phyloP scores from a whole-genome alignment of 2,888 invertebrate species.

The Dendrolimus pini region DNA sequence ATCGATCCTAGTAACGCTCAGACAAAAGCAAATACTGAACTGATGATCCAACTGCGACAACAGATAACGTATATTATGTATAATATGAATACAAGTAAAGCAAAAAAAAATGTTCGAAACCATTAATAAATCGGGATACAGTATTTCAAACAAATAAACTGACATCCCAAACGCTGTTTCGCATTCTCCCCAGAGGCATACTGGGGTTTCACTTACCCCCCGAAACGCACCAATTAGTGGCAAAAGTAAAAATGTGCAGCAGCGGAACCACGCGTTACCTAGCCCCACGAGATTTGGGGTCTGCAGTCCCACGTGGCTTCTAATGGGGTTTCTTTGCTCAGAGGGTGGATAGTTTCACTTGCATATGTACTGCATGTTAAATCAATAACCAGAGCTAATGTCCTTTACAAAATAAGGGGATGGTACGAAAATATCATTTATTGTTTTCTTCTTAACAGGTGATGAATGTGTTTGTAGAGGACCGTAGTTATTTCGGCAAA shows the following conservation, averaged over 20 bases:
- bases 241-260: constrained; percentile 70
- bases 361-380: constrained; percentile 66
- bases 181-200: constrained; percentile 42
- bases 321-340: constrained; percentile 71
- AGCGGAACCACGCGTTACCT: constrained; percentile 66
- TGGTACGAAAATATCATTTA: background rate
- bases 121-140: constrained; percentile 24
- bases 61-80: too few relatives aligned
- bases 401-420: constrained; percentile 5
- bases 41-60: too few relatives aligned
- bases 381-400: constrained; percentile 36
- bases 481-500: too few relatives aligned
- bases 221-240: constrained; percentile 73
- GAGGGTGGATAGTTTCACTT: constrained; percentile 55
- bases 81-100: too few relatives aligned
- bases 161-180: constrained; percentile 58
- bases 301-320: constrained; percentile 56
- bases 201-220: constrained; percentile 51
- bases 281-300: constrained; percentile 39
- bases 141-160: constrained; percentile 54
- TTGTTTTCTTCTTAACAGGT: too few relatives aligned
- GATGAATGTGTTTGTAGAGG: too few relatives aligned
- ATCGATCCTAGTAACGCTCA: too few relatives aligned
- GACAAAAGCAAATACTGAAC: too few relatives aligned
- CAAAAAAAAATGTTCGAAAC: background rate